Base-by-base conservation (phyloP, 2,113 vertebrate genomes). In the Osmerus mordax region DNA sequence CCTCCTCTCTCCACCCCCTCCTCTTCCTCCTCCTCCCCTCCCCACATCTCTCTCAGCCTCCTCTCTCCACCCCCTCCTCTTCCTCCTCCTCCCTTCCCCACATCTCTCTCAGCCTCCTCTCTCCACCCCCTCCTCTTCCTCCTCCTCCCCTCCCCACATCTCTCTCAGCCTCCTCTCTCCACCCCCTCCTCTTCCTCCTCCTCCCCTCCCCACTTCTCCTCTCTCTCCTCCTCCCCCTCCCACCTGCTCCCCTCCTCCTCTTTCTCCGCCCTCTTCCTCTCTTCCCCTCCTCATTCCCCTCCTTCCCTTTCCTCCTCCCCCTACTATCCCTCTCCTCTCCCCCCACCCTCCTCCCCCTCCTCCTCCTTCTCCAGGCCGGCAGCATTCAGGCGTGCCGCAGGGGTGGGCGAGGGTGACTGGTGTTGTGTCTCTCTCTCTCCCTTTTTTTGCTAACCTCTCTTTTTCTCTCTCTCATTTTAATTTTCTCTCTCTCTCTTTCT, bases 351-450 rank as follows among this genome's bases (percentile, higher is more conserved):
- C 41, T 47, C 9, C 60, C 41, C 71, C 18, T 65, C 53, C 74
- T 41, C 36, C 36, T 41, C 8, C 55, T 41, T 69, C 18, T 65
- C 56, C 74, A 84, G 76, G 80, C 80, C 78, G 73, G 82, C 82
- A 16, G 83, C 84, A 83, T 84, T 81, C 87, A 84, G 78, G 82
- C 87, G 80, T 87, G 80, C 81, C 77, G 76, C 72, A 77, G 85
- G 86, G 87, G 83, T 81, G 84, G 86, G 84, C 79, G 78, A 82
- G 87, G 87, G 81, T 88, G 86, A 88, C 70, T 83, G 82, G 79
- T 84, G 79, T 84, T 72, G 73, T 29, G 65, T 77, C 68, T 74
- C 65, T n/a, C 59, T 56, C 64, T 23, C 21, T 75, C 61, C 51
- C 19, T 47, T 21, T 29, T 1, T 51, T 4, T 55, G 5, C 58